Conservation (phyloP, 1,140 invertebrate species). For the Saccostrea glomerata region DNA sequence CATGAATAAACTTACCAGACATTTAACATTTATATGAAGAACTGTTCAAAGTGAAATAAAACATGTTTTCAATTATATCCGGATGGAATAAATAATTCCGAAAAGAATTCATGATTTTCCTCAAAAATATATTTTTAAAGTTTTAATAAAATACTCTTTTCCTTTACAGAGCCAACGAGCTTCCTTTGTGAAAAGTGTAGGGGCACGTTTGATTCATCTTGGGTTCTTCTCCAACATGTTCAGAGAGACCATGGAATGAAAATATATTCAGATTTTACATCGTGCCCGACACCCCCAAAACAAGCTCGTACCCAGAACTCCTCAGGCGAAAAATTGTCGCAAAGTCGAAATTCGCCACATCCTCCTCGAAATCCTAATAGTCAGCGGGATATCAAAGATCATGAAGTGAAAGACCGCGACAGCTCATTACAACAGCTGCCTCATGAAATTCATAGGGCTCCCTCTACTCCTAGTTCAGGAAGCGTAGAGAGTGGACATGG, state of each 20-base stretch:
- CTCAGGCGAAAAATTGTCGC: constrained; percentile 25
- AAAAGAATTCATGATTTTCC: background rate
- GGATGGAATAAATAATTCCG: background rate
- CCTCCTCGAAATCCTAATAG: constrained; percentile 70
- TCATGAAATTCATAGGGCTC: constrained; percentile 77
- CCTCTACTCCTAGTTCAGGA: constrained; percentile 61
- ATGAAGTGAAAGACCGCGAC: constrained; percentile 19
- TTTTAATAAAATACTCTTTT: constrained; percentile 74
- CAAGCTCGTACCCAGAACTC: background rate
- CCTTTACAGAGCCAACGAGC: constrained; percentile 92
- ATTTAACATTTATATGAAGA: background rate
- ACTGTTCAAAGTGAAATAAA: background rate
- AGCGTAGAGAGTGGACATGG: constrained; percentile 59
- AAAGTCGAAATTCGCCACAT: constrained; percentile 56
- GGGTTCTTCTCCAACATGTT: constrained; percentile 95
- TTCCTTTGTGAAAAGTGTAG: constrained; percentile 97
- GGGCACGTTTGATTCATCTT: constrained; percentile 92
- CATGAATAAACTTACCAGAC: constrained; percentile 25
- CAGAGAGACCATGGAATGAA: constrained; percentile 95
- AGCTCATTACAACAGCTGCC: constrained; percentile 81
- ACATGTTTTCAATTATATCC: constrained; percentile 2
- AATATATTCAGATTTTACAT: constrained; percentile 83
- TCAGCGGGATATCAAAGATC: constrained; percentile 61
- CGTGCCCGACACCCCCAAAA: constrained; percentile 54
- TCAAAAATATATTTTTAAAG: too few species aligned